phyloP scores from a whole-genome alignment of 2,888 invertebrate species.

The Amphipoea oculea region DNA sequence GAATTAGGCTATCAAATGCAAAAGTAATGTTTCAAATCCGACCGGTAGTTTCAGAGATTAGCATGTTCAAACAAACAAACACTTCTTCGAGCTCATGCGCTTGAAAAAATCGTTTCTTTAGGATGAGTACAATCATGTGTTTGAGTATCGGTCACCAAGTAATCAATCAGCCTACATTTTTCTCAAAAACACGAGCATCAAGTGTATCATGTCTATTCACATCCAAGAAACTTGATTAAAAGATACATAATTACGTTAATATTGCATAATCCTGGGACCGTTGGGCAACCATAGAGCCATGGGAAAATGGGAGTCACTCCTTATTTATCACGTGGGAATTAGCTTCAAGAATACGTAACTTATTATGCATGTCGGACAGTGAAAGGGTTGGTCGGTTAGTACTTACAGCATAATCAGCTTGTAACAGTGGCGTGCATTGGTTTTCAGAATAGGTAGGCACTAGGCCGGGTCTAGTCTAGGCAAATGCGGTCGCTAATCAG shows the following conservation, averaged over 20 bases:
- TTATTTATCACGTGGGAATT: slow-evolving; percentile 58
- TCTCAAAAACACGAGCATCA: neutral
- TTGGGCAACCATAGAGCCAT: slow-evolving; percentile 48
- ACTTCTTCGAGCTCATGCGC: too few species aligned
- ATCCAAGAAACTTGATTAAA: slow-evolving; percentile 20
- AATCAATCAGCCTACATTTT: neutral
- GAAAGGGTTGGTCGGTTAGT: slow-evolving; percentile 49
- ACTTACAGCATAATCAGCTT: neutral
- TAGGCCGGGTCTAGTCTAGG: too few species aligned
- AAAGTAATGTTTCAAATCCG: too few species aligned
- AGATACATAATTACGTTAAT: slow-evolving; percentile 22
- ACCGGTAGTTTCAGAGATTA: too few species aligned
- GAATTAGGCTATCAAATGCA: too few species aligned
- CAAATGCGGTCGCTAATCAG: too few species aligned
- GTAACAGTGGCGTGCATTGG: neutral
- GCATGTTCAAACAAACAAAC: too few species aligned
- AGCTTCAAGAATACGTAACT: slow-evolving; percentile 46
- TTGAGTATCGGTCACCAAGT: too few species aligned
- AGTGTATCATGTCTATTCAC: neutral
- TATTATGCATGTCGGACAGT: slow-evolving; percentile 55
- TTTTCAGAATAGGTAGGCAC: too few species aligned
- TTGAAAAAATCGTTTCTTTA: too few species aligned
- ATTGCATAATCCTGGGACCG: slow-evolving; percentile 43
- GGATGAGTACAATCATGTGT: too few species aligned
- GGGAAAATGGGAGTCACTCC: slow-evolving; percentile 52